A percentile compares a stretch with the other conserved stretches of the same genome.
phyloP scores from a whole-genome alignment of 2,113 vertebrate genomes.

The Coptodon bakossiorum region DNA sequence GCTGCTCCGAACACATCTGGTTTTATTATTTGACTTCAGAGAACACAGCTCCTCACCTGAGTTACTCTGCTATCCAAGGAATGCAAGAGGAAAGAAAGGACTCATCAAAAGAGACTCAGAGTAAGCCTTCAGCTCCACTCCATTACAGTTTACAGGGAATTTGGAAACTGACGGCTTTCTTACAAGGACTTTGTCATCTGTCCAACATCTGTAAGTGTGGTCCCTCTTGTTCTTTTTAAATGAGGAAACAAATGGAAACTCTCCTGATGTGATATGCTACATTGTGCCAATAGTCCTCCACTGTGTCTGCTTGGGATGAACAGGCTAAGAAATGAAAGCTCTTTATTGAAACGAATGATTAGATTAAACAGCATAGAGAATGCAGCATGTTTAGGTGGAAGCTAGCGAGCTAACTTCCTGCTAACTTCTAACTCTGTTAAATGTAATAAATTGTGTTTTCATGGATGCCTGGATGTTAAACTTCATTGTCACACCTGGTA shows the following conservation, averaged over 20 bases:
- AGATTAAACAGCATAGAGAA: neutral
- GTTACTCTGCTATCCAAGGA: constrained; percentile 21
- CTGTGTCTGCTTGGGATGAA: neutral
- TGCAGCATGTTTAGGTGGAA: neutral
- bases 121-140: neutral
- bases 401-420: neutral
- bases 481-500: too few relatives aligned
- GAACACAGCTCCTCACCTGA: constrained; percentile 44
- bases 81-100: constrained; percentile 15
- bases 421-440: neutral
- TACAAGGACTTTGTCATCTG: neutral
- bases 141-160: neutral
- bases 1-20: neutral
- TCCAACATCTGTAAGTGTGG: neutral
- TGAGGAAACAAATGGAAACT: neutral
- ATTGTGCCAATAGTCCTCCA: neutral
- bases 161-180: neutral
- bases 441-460: neutral
- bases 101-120: neutral
- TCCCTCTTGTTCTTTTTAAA: neutral
- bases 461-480: neutral
- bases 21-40: neutral
- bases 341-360: neutral
- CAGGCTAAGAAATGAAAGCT: neutral
- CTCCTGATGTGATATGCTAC: neutral